Conservation (phyloP, 2,113 vertebrate species). For the Hippocampus zosterae region DNA sequence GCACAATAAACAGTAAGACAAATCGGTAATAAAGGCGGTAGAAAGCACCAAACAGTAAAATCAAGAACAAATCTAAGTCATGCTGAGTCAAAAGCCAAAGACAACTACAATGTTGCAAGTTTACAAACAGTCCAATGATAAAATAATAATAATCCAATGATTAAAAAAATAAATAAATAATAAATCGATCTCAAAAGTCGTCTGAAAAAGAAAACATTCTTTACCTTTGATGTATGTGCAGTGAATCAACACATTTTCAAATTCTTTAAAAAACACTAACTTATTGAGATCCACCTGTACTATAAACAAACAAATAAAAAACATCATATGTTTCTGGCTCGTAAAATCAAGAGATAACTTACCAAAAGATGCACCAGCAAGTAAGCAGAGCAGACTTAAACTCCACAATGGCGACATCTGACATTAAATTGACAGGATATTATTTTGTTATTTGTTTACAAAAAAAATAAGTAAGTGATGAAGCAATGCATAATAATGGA, state of each 20-base stretch:
- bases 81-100: too few species aligned
- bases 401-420: constrained; percentile 56
- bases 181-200: too few species aligned
- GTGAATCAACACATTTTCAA: not conserved
- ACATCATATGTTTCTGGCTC: not conserved
- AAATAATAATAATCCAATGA: too few species aligned
- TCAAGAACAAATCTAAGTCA: too few species aligned
- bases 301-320: not conserved
- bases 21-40: too few species aligned
- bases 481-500: not conserved
- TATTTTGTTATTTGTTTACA: not conserved
- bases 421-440: not conserved
- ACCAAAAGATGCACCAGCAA: constrained; percentile 47
- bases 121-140: too few species aligned
- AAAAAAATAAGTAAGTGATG: not conserved
- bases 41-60: too few species aligned
- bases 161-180: too few species aligned
- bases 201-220: too few species aligned
- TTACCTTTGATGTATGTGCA: too few species aligned
- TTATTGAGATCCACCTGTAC: not conserved
- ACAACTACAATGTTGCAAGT: not conserved
- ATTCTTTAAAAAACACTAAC: not conserved
- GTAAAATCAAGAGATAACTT: constrained; percentile 6
- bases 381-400: constrained; percentile 32
- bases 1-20: too few species aligned